These are phyloP conservation scores for Dromiciops gliroides DNA, from an alignment of 2,113 vertebrate genomes.

Conservation along the genomic window DNA sequence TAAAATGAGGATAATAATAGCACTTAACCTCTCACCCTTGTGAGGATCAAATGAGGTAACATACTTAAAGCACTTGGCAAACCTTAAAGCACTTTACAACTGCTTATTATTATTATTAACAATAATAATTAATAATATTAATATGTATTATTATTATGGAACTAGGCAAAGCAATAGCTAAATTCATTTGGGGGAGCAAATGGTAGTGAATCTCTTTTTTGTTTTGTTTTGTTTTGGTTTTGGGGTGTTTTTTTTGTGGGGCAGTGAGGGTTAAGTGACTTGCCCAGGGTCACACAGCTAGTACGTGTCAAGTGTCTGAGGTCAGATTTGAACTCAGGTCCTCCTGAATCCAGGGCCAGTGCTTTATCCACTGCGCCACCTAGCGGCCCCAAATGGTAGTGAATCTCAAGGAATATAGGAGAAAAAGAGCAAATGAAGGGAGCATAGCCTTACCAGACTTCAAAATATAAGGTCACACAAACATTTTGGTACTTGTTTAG, in stretches of 20 bases:
- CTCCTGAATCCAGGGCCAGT: too few species aligned
- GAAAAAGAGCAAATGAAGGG: not conserved
- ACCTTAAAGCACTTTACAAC: not conserved
- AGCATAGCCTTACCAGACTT: not conserved
- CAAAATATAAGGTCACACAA: not conserved
- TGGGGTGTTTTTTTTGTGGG: too few species aligned
- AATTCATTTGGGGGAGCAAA: not conserved
- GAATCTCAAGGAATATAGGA: not conserved
- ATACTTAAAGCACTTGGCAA: not conserved
- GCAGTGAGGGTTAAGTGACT: too few species aligned
- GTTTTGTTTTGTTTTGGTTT: too few species aligned
- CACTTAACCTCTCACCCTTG: not conserved
- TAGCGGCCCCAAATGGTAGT: too few species aligned
- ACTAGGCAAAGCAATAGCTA: not conserved
- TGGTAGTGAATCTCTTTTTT: not conserved
- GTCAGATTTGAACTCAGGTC: too few species aligned
- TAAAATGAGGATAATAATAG: not conserved
- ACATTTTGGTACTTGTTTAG: not conserved
- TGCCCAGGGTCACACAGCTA: too few species aligned
- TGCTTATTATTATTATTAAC: too few species aligned
- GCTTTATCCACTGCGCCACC: too few species aligned
- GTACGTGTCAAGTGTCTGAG: too few species aligned
- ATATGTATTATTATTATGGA: not conserved
- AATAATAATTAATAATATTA: too few species aligned
- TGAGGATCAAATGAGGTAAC: not conserved